Evolutionary conservation across 2,113 vertebrate species (phyloP).

Genomic region (Hippocampus guttulatus): DNA sequence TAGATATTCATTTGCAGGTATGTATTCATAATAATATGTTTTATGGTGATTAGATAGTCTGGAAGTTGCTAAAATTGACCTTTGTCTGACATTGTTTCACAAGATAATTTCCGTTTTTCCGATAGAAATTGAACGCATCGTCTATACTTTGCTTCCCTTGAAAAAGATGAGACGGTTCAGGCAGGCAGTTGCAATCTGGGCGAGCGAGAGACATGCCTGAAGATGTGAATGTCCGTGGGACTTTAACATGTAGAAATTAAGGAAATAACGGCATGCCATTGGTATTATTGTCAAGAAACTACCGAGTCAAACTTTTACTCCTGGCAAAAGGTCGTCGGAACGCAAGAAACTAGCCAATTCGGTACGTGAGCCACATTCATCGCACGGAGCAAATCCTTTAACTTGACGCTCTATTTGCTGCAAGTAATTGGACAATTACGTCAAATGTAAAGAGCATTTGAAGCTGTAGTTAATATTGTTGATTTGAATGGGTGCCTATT

Average conservation of each 20-base stretch:
- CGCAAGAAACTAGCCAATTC: conserved; percentile 31
- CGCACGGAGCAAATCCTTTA: conserved; percentile 20
- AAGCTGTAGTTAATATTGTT: neutral
- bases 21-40: neutral
- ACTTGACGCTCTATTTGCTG: neutral
- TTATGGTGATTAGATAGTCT: neutral
- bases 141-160: conserved; percentile 11
- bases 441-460: neutral
- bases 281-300: neutral
- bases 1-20: neutral
- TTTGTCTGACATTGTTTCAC: neutral
- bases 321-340: conserved; percentile 8
- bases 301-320: neutral
- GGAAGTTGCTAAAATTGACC: fast-evolving
- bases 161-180: conserved; percentile 34
- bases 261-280: conserved; percentile 17
- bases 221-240: conserved; percentile 23
- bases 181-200: neutral
- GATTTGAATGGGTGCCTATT: neutral
- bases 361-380: conserved; percentile 39
- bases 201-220: conserved; percentile 15
- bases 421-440: neutral
- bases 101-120: neutral
- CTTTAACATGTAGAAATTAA: conserved; percentile 48
- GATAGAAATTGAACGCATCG: conserved; percentile 22